phyloP scores from a whole-genome alignment of 2,113 vertebrate species.

The Archocentrus centrarchus region DNA sequence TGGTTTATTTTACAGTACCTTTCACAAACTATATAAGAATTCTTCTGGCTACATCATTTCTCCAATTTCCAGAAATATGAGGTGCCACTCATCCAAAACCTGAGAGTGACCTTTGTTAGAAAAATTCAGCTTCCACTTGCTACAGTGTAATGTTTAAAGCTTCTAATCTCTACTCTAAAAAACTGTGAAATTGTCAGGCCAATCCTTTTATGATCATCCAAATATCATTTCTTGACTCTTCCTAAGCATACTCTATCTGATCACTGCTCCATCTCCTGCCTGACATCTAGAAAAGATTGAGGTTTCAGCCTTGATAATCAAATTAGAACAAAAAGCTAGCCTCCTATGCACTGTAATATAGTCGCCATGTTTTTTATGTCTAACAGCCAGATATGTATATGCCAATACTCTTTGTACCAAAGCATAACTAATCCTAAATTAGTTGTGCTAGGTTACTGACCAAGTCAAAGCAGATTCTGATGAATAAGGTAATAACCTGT shows the following conservation, averaged over 20 bases:
- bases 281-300: slow-evolving; percentile 2
- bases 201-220: slow-evolving; percentile 29
- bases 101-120: slow-evolving; percentile 34
- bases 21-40: slow-evolving; percentile 21
- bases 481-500: slow-evolving; percentile 70
- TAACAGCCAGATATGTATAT: neutral
- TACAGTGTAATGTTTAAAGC: slow-evolving; percentile 36
- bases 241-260: slow-evolving; percentile 6
- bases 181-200: slow-evolving; percentile 23
- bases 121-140: slow-evolving; percentile 28
- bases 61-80: neutral
- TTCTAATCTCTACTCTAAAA: slow-evolving; percentile 43
- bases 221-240: slow-evolving; percentile 30
- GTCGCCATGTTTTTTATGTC: slow-evolving; percentile 5
- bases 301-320: slow-evolving; percentile 21
- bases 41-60: neutral
- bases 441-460: slow-evolving; percentile 46
- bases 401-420: slow-evolving; percentile 5
- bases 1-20: slow-evolving; percentile 29
- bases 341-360: slow-evolving; percentile 10
- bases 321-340: slow-evolving; percentile 32
- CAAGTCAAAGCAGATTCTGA: slow-evolving; percentile 54
- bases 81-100: slow-evolving; percentile 13
- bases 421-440: slow-evolving; percentile 52
- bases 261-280: neutral